A percentile compares a stretch with the other conserved stretches of the same genome.
Conservation (phyloP, 2,797 vertebrate species). For the Myotis findleyi region DNA sequence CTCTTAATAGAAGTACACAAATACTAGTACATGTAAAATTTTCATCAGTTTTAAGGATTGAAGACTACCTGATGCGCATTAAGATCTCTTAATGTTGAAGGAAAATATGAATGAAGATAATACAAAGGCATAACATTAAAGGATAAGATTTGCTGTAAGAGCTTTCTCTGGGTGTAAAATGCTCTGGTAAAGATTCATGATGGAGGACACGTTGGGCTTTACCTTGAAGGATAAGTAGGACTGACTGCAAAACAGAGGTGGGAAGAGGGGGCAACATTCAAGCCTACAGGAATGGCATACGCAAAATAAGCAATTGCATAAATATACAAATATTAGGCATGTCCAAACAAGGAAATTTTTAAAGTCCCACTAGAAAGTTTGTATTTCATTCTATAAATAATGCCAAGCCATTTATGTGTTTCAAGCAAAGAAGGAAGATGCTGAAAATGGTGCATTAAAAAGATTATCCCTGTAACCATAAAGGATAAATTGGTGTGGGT, state of each 20-base stretch:
- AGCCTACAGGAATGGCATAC: background rate
- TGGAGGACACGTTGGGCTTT: background rate
- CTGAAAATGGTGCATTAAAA: background rate
- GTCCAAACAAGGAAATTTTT: background rate
- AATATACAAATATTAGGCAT: background rate
- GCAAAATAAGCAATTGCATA: background rate
- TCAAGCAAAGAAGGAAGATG: background rate
- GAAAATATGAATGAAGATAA: background rate
- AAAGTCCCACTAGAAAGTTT: background rate
- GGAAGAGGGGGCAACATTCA: background rate
- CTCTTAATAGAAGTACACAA: background rate
- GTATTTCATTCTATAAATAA: background rate
- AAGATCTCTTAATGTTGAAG: background rate
- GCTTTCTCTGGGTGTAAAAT: background rate
- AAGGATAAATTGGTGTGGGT: background rate
- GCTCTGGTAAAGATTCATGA: background rate
- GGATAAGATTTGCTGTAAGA: background rate
- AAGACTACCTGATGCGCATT: background rate
- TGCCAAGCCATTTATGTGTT: background rate
- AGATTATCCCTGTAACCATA: background rate
- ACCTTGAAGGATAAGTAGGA: background rate
- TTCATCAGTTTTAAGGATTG: background rate
- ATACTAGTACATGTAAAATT: conserved; percentile 29
- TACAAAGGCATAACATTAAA: background rate
- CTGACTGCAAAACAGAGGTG: background rate